These are phyloP conservation scores for Tupiocoris notatus DNA, from an alignment of 2,888 invertebrate species.

Conservation along the genomic window DNA sequence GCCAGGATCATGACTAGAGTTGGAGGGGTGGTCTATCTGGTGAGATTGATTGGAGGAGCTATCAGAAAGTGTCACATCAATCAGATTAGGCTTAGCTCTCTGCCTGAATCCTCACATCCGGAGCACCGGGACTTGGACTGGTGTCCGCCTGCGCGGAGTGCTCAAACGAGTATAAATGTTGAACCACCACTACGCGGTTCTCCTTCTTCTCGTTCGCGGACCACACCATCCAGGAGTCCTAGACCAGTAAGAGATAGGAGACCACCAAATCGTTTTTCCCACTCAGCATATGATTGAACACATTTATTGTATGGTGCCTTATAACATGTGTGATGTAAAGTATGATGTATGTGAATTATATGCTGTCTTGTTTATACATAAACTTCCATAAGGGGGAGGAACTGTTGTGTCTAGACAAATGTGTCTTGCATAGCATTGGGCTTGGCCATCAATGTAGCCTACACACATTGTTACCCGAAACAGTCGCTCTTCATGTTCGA, in stretches of 20 bases:
- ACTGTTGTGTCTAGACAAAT: too few relatives aligned
- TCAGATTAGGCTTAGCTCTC: neutral
- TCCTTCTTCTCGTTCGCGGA: neutral
- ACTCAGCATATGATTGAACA: neutral
- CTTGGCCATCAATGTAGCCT: too few relatives aligned
- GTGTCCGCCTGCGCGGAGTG: neutral
- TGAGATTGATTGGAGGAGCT: neutral
- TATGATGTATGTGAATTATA: too few relatives aligned
- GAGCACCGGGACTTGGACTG: neutral
- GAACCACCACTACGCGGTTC: neutral
- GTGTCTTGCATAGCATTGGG: too few relatives aligned
- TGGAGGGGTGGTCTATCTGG: neutral
- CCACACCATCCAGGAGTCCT: neutral
- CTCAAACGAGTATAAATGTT: neutral
- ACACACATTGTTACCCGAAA: too few relatives aligned
- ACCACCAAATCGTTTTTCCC: neutral
- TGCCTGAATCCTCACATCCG: neutral
- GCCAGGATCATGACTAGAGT: neutral
- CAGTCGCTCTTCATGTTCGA: too few relatives aligned
- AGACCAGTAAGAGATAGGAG: neutral
- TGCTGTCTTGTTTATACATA: too few relatives aligned
- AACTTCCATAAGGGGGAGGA: too few relatives aligned
- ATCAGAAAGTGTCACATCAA: neutral
- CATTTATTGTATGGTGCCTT: neutral
- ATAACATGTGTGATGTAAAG: too few relatives aligned